A percentile compares a stretch with the other conserved stretches of the same genome.
Evolutionary conservation across 2,113 vertebrate species (phyloP).

Genomic region (Leptobrachium leishanense): DNA sequence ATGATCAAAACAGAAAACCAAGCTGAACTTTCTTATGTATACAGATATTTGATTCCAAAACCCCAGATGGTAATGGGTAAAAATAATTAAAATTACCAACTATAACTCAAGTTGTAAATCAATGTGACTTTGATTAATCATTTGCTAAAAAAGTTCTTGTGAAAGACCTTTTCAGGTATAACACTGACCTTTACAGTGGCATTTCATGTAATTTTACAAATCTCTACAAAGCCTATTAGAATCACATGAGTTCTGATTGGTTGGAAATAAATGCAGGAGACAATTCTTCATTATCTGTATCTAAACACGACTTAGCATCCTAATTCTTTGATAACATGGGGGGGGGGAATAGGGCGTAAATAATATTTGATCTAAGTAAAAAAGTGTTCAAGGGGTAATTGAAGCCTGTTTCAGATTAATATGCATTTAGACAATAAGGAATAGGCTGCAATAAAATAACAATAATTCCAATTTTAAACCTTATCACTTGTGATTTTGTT

Average conservation of each 20-base stretch:
- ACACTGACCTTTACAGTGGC: constrained; percentile 40
- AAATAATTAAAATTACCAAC: constrained; percentile 25
- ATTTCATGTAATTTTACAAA: constrained; percentile 34
- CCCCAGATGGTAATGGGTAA: not conserved
- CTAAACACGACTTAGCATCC: constrained; percentile 28
- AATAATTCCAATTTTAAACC: too few species aligned
- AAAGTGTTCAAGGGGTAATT: not conserved
- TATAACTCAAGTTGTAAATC: constrained; percentile 30
- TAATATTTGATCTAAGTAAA: constrained; percentile 1
- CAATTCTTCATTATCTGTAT: constrained; percentile 37
- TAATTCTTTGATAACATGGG: constrained; percentile 18
- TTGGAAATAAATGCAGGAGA: constrained; percentile 19
- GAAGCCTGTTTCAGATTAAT: too few species aligned
- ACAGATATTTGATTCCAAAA: constrained; percentile 7
- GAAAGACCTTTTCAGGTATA: constrained; percentile 31
- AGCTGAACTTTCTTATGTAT: constrained; percentile 12
- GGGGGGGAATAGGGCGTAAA: constrained; percentile 3
- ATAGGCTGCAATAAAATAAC: too few species aligned
- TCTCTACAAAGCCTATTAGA: constrained; percentile 34
- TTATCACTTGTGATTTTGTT: too few species aligned
- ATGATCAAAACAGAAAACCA: not conserved
- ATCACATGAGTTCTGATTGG: constrained; percentile 22
- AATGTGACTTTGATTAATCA: constrained; percentile 30
- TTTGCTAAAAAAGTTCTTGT: constrained; percentile 22
- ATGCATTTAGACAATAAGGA: too few species aligned